Conservation (phyloP, 2,888 invertebrate genomes). For the Druceiella hillmani region DNA sequence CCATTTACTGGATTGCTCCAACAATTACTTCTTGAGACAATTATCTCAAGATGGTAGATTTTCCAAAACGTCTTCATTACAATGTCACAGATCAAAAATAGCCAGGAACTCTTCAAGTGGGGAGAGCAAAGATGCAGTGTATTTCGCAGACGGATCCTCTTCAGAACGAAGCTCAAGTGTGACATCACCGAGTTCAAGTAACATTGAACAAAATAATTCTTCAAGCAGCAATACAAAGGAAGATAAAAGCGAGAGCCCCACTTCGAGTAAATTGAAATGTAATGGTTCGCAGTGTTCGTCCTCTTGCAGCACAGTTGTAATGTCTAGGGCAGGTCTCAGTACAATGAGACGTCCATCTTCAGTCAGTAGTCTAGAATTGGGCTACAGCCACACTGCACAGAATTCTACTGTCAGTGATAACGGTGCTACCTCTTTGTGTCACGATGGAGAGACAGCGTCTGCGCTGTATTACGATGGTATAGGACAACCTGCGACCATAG, state of each 20-base stretch:
- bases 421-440: conserved; percentile 59
- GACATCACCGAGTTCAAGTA: no score
- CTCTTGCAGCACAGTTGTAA: conserved; percentile 83
- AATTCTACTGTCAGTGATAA: conserved; percentile 75
- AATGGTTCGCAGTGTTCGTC: conserved; percentile 81
- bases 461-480: conserved; percentile 48
- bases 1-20: conserved; percentile 63
- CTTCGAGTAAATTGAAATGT: conserved; percentile 55
- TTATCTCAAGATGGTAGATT: conserved; percentile 34
- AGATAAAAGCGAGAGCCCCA: conserved; percentile 51
- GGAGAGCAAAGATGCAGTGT: no score
- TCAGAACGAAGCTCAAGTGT: no score
- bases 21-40: conserved; percentile 39
- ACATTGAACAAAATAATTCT: no score
- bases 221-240: conserved; percentile 43
- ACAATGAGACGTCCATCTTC: conserved; percentile 64
- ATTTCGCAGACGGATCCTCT: no score
- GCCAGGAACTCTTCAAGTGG: conserved; percentile 22
- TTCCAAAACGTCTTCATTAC: conserved; percentile 38
- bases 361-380: conserved; percentile 75
- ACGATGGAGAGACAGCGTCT: conserved; percentile 57
- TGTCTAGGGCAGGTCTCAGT: conserved; percentile 50
- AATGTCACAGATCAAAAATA: conserved; percentile 24
- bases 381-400: conserved; percentile 83
- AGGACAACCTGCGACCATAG: conserved; percentile 52